Percentiles rank a stretch among this genome's conserved stretches.
These are phyloP conservation scores for Ceratothoa steindachneri DNA, from an alignment of 2,888 invertebrate species.

Conservation along the genomic window DNA sequence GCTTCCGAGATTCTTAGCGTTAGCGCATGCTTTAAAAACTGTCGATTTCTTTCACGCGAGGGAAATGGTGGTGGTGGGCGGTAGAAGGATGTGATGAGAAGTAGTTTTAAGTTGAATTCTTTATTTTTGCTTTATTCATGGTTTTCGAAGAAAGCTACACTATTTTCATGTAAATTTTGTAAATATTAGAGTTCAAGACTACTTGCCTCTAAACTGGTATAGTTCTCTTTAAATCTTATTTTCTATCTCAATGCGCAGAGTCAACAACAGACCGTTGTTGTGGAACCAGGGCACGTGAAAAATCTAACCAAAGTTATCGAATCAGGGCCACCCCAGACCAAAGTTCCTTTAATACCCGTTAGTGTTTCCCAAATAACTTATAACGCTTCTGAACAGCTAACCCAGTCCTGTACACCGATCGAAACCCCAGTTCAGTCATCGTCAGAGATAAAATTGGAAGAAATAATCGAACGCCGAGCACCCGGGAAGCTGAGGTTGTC, in stretches of 20 bases:
- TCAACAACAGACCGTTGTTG: neutral
- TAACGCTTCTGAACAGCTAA: slow-evolving; percentile 10
- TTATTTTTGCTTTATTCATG: no score
- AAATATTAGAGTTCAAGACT: neutral
- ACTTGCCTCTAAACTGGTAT: neutral
- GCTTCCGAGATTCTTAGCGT: no score
- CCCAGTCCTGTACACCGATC: slow-evolving; percentile 17
- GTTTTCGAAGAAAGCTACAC: no score
- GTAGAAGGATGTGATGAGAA: no score
- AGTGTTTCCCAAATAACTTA: slow-evolving; percentile 16
- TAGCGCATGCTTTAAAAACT: no score
- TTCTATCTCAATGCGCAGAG: neutral
- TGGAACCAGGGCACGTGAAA: neutral
- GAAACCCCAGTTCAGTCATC: slow-evolving; percentile 4
- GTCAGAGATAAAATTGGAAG: slow-evolving; percentile 18
- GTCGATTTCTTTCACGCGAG: no score
- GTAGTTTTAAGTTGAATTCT: no score
- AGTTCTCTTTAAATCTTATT: neutral
- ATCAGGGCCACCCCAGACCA: neutral
- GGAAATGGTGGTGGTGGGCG: no score
- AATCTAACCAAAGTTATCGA: neutral
- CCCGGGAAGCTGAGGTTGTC: slow-evolving; percentile 33
- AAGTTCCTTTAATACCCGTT: neutral
- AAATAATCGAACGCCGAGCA: slow-evolving; percentile 20
- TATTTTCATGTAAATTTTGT: neutral